Percentiles rank a stretch among this genome's conserved stretches.
Evolutionary conservation across 2,113 vertebrate species (phyloP).

Genomic region (Colius striatus): DNA sequence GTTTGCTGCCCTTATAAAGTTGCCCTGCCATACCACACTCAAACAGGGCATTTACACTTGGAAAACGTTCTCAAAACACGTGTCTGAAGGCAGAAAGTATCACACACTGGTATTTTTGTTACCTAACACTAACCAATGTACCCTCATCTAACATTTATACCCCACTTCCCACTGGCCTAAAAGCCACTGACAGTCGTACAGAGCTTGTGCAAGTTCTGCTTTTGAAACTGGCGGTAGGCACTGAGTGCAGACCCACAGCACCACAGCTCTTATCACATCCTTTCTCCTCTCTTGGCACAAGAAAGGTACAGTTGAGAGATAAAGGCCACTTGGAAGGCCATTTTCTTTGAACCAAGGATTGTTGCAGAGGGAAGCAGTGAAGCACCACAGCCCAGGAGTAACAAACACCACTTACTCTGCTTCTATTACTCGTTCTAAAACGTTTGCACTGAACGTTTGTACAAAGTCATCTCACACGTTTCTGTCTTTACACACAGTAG

Average conservation of each 20-base stretch:
- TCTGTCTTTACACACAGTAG: background rate
- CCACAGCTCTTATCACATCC: background rate
- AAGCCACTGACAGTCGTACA: background rate
- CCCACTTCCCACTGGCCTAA: background rate
- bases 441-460: background rate
- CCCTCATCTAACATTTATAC: background rate
- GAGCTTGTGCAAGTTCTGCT: background rate
- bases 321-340: background rate
- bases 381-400: background rate
- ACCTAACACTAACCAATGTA: background rate
- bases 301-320: background rate
- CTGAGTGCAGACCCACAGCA: accelerated
- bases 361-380: background rate
- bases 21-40: background rate
- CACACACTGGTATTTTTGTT: background rate
- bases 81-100: background rate
- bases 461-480: background rate
- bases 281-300: background rate
- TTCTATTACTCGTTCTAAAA: background rate
- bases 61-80: background rate
- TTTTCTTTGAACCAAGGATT: background rate
- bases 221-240: background rate
- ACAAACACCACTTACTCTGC: background rate
- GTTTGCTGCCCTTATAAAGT: background rate
- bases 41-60: too few species aligned